phyloP scores from a whole-genome alignment of 2,888 invertebrate genomes.

The Apeira syringaria region DNA sequence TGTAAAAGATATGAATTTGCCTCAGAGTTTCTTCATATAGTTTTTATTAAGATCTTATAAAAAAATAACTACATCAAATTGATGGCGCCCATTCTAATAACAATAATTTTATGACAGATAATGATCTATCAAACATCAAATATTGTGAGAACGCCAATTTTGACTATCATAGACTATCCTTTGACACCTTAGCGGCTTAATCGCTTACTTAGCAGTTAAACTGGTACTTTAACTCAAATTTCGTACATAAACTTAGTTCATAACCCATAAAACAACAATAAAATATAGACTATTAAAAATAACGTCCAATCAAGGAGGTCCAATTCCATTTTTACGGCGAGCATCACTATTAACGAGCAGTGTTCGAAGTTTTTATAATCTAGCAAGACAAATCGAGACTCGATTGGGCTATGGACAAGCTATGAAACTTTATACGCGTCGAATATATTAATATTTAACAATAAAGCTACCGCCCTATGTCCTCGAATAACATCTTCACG shows the following conservation, averaged over 20 bases:
- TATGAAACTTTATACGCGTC: slow-evolving; percentile 40
- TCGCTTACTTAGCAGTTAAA: slow-evolving; percentile 44
- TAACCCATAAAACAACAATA: slow-evolving; percentile 42
- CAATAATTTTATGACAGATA: slow-evolving; percentile 20
- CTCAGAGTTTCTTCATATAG: no score
- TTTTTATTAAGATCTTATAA: no score
- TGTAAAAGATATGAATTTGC: no score
- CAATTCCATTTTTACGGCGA: slow-evolving; percentile 57
- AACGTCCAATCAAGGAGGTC: slow-evolving; percentile 67
- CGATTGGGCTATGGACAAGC: slow-evolving; percentile 56
- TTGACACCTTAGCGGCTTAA: slow-evolving; percentile 29
- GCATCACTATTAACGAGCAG: slow-evolving; percentile 56
- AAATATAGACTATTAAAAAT: slow-evolving; percentile 51
- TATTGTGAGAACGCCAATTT: slow-evolving; percentile 24
- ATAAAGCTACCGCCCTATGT: slow-evolving; percentile 76
- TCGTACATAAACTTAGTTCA: slow-evolving; percentile 22
- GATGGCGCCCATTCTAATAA: slow-evolving; percentile 17
- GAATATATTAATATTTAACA: slow-evolving; percentile 49
- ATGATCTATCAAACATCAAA: slow-evolving; percentile 21
- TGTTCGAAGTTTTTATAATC: slow-evolving; percentile 70
- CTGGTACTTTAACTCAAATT: slow-evolving; percentile 25
- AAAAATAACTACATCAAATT: slow-evolving; percentile 10
- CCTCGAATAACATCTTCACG: slow-evolving; percentile 53
- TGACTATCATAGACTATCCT: slow-evolving; percentile 16
- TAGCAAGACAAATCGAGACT: slow-evolving; percentile 71